These are phyloP conservation scores for Drepanosiphum platanoidis DNA, from an alignment of 2,888 invertebrate species.

Conservation along the genomic window DNA sequence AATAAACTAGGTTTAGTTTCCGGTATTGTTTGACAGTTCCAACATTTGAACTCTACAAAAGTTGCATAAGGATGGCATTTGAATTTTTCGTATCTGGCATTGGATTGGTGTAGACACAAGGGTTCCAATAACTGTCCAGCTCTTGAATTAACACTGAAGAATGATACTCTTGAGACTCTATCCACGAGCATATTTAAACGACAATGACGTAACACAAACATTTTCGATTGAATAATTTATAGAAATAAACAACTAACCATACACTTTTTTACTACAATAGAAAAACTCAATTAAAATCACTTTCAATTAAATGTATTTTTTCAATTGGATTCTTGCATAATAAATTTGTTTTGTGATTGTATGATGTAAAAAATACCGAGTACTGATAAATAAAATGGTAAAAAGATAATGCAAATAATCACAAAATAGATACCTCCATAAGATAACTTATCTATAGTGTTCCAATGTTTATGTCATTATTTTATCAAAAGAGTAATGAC, in stretches of 20 bases:
- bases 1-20: constrained; percentile 70
- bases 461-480: no score
- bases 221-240: not conserved
- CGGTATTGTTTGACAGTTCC: constrained; percentile 74
- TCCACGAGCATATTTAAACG: not conserved
- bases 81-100: not conserved
- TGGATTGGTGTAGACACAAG: not conserved
- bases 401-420: no score
- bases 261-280: no score
- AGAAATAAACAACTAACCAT: not conserved
- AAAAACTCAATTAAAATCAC: no score
- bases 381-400: no score
- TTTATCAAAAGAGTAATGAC: no score
- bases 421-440: no score
- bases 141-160: not conserved
- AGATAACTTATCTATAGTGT: no score
- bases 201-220: constrained; percentile 30
- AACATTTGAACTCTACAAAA: constrained; percentile 68
- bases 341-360: no score
- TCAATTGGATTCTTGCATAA: no score
- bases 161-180: not conserved
- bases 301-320: no score
- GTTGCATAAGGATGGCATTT: not conserved
- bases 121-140: not conserved
- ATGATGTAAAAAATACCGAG: no score